phyloP scores from a whole-genome alignment of 2,113 vertebrate genomes.

The Pipa parva region DNA sequence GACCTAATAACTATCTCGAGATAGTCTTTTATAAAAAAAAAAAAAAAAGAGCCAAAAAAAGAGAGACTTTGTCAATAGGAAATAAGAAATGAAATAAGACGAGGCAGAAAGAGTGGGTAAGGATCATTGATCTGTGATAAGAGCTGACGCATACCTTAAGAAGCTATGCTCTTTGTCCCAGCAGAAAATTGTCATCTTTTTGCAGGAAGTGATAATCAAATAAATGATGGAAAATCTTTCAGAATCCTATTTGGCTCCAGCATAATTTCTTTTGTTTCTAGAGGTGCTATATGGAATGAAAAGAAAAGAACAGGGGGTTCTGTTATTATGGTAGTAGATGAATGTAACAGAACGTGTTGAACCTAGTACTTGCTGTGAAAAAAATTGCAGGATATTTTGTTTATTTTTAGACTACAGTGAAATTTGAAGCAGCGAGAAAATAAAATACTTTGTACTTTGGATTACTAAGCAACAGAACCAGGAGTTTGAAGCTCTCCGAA shows the following conservation, averaged over 20 bases:
- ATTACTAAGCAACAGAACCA: too few species aligned
- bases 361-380: too few species aligned
- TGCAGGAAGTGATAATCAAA: slow-evolving; percentile 43
- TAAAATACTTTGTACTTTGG: too few species aligned
- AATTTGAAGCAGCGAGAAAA: too few species aligned
- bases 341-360: background rate
- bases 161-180: slow-evolving; percentile 23
- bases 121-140: slow-evolving; percentile 44
- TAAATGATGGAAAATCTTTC: slow-evolving; percentile 41
- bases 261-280: background rate
- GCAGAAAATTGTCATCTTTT: slow-evolving; percentile 37
- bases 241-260: background rate
- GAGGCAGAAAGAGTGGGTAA: slow-evolving; percentile 19
- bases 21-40: background rate
- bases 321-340: background rate
- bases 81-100: background rate
- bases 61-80: background rate
- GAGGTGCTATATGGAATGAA: background rate
- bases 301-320: too few species aligned
- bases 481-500: too few species aligned
- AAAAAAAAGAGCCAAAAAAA: too few species aligned
- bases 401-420: too few species aligned
- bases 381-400: too few species aligned
- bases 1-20: background rate
- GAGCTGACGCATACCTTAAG: slow-evolving; percentile 38